Base-by-base conservation (phyloP, 1,140 invertebrate genomes). In the Panagrolaimus sp. region DNA sequence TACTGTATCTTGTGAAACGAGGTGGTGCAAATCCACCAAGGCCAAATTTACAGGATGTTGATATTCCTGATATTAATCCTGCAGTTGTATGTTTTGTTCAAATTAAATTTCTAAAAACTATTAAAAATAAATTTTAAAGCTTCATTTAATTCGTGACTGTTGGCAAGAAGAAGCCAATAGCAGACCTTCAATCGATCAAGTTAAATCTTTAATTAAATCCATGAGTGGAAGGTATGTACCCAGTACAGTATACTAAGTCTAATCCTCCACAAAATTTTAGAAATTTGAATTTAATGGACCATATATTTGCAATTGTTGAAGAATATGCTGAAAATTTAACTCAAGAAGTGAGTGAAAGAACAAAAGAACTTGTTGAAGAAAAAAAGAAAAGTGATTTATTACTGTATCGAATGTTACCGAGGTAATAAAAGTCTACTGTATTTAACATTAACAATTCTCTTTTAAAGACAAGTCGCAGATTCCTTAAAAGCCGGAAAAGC, bases 171-270 rank as follows among this genome's bases (percentile, higher is more conserved):
- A 28, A 12, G 65, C 70, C 6, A 47, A 26, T 46, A 24, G 15
- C 38, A 32, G n/a, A 63, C 93, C 93, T 0, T 89, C 91, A 82
- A 92, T 94, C 79, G 89, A 90, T 74, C 87, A 89, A 15, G 89
- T 94, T 45, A 88, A 91, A 17, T 15, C 46, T 15, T 44, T 78
- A 58, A 24, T 76, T n/a, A 77, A 77, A 43, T 71, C 75, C 47
- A 65, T 76, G 75, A 43, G 71, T 15, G 48, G 48, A n/a, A n/a
- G n/a, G n/a, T n/a, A n/a, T n/a, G n/a, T n/a, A n/a, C n/a, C n/a
- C n/a, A n/a, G n/a, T n/a, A n/a, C n/a, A n/a, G n/a, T n/a, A n/a
- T n/a, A n/a, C n/a, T n/a, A n/a, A n/a, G n/a, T n/a, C n/a, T n/a
- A n/a, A n/a, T n/a, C n/a, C n/a, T n/a, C n/a, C n/a, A n/a, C n/a